These are phyloP conservation scores for Megaustenia siamemsis DNA, from an alignment of 2,888 invertebrate species.

Conservation along the genomic window DNA sequence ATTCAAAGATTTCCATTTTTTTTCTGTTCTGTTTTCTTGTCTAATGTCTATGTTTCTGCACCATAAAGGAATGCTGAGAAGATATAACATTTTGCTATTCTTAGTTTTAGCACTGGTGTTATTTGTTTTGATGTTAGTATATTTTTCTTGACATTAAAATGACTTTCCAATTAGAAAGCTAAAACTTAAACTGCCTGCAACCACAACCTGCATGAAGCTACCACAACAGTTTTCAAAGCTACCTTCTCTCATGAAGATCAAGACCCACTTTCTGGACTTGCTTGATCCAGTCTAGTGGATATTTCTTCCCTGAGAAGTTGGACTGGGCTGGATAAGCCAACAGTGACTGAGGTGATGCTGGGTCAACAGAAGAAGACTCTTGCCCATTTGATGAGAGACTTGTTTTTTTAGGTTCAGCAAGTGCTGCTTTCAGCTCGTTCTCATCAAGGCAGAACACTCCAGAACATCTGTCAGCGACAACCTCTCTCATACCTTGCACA, in stretches of 20 bases:
- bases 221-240: background rate
- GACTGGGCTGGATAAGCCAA: slow-evolving; percentile 95
- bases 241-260: slow-evolving; percentile 55
- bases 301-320: slow-evolving; percentile 95
- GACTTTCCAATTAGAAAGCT: too few relatives aligned
- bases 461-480: slow-evolving; percentile 81
- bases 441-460: slow-evolving; percentile 66
- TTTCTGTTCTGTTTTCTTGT: too few relatives aligned
- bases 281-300: slow-evolving; percentile 88
- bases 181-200: background rate
- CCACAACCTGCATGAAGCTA: too few relatives aligned
- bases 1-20: too few relatives aligned
- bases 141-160: too few relatives aligned
- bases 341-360: slow-evolving; percentile 79
- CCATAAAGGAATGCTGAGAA: too few relatives aligned
- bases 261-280: slow-evolving; percentile 84
- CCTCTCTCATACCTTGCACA: slow-evolving; percentile 93
- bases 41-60: too few relatives aligned
- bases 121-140: too few relatives aligned
- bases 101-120: too few relatives aligned
- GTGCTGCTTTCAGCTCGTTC: slow-evolving; percentile 56
- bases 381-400: background rate
- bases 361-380: slow-evolving; percentile 41
- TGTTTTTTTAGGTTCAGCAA: background rate
- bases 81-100: too few relatives aligned